Conservation (phyloP, 2,113 vertebrate genomes). For the Bungarus multicinctus region DNA sequence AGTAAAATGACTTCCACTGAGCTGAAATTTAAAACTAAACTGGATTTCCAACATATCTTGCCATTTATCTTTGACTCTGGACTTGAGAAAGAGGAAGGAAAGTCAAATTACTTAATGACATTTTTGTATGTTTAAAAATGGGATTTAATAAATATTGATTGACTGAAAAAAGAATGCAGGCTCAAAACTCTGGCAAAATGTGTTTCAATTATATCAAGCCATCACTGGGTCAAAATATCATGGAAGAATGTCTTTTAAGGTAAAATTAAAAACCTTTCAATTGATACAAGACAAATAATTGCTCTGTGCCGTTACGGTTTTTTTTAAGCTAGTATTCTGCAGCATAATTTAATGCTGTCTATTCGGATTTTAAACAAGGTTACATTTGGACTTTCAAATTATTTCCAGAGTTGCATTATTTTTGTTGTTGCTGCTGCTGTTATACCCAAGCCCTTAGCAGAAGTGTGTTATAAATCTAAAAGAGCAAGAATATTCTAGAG, state of each 20-base stretch:
- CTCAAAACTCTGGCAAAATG: not conserved
- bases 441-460: not conserved
- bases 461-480: not conserved
- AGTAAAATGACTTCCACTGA: not conserved
- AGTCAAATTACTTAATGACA: not conserved
- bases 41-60: not conserved
- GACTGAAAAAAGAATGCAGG: not conserved
- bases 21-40: not conserved
- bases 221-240: not conserved
- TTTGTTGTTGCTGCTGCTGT: not conserved
- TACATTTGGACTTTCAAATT: not conserved
- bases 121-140: not conserved
- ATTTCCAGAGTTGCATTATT: not conserved
- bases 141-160: not conserved
- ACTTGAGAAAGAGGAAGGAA: not conserved
- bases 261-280: not conserved
- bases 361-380: not conserved
- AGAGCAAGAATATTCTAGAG: not conserved
- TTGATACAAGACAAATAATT: not conserved
- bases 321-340: not conserved
- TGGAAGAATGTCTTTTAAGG: not conserved
- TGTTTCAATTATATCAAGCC: not conserved
- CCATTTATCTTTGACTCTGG: not conserved
- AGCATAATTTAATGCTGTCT: not conserved
- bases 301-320: not conserved